Evolutionary conservation across 1,140 invertebrate genomes (phyloP).

Genomic region (Delia radicum): DNA sequence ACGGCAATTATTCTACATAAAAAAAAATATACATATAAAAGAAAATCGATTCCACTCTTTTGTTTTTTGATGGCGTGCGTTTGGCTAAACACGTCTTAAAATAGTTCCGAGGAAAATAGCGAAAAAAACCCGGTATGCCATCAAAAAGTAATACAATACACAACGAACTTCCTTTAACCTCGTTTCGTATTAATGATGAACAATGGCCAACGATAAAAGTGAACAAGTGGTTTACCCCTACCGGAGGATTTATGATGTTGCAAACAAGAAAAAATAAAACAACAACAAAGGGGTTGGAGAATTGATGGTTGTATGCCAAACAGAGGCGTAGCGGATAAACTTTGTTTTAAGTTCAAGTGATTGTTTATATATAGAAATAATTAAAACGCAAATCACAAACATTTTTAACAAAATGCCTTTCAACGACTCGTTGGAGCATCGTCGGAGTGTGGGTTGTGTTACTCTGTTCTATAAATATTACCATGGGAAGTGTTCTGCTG

Average conservation of each 20-base stretch:
- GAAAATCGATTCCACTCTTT: background rate
- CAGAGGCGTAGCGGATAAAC: too few relatives aligned
- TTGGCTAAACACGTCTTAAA: background rate
- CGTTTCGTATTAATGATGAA: conserved; percentile 38
- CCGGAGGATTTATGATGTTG: background rate
- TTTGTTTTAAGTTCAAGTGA: too few relatives aligned
- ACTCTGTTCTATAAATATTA: too few relatives aligned
- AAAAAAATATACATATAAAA: background rate
- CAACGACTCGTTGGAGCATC: too few relatives aligned
- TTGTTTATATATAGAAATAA: too few relatives aligned
- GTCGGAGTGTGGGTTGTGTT: too few relatives aligned
- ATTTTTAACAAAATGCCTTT: too few relatives aligned
- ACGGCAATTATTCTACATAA: background rate
- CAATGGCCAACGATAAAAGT: conserved; percentile 7
- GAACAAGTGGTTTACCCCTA: conserved; percentile 28
- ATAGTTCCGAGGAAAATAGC: background rate
- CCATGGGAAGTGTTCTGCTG: too few relatives aligned
- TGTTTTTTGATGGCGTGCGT: background rate
- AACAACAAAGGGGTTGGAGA: background rate
- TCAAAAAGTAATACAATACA: background rate
- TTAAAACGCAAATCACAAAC: too few relatives aligned
- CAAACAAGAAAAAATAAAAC: background rate
- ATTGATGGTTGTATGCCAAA: too few relatives aligned
- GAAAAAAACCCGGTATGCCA: conserved; percentile 11
- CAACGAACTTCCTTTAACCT: conserved; percentile 53